phyloP scores from a whole-genome alignment of 1,140 invertebrate genomes.

The Gryon sp. region DNA sequence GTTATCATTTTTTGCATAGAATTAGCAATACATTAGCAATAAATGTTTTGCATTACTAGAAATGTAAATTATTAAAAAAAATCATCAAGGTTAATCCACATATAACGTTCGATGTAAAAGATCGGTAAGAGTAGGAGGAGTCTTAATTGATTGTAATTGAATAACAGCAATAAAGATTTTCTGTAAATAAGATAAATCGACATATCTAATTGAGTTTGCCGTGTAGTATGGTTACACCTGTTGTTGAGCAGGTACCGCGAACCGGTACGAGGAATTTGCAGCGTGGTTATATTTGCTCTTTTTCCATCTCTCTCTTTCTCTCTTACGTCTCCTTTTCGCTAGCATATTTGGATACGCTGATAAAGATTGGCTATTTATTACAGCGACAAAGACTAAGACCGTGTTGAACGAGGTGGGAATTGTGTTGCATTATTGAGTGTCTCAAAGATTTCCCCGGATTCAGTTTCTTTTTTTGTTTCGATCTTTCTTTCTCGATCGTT shows the following conservation, averaged over 20 bases:
- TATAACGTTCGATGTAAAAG: too few relatives aligned
- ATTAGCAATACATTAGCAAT: too few relatives aligned
- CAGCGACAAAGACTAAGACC: constrained; percentile 49
- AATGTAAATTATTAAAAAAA: too few relatives aligned
- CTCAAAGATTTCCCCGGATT: constrained; percentile 27
- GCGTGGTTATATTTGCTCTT: constrained; percentile 67
- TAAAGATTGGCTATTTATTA: constrained; percentile 72
- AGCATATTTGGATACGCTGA: constrained; percentile 71
- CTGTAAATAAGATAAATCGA: constrained; percentile 31
- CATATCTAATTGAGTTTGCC: constrained; percentile 28
- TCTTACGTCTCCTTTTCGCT: constrained; percentile 64
- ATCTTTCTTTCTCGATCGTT: too few relatives aligned
- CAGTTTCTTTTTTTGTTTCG: too few relatives aligned
- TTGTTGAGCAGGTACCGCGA: constrained; percentile 46
- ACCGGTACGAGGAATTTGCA: constrained; percentile 59
- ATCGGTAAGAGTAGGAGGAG: background rate
- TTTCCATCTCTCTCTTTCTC: too few relatives aligned
- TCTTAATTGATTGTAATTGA: constrained; percentile 18
- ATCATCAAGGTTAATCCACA: too few relatives aligned
- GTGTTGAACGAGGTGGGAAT: constrained; percentile 57
- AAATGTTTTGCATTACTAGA: too few relatives aligned
- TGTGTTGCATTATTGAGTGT: constrained; percentile 64
- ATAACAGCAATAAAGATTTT: constrained; percentile 11
- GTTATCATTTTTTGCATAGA: too few relatives aligned
- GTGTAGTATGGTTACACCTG: constrained; percentile 34